Conservation (phyloP, 2,888 invertebrate genomes). For the Leptinotarsa tumamoca region DNA sequence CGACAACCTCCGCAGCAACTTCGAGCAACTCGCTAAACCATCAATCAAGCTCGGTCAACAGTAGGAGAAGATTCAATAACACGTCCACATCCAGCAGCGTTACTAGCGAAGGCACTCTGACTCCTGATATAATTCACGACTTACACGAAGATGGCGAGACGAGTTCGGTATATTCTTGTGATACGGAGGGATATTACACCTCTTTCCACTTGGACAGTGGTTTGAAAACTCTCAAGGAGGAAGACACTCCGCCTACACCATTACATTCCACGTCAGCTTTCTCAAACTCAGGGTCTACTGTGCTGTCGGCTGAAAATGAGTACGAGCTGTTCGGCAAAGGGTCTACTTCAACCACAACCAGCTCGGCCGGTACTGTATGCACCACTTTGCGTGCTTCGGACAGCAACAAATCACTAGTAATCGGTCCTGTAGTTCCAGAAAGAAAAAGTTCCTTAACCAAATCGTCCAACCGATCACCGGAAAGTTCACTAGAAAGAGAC, state of each 20-base stretch:
- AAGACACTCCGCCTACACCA: constrained; percentile 79
- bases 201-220: constrained; percentile 98
- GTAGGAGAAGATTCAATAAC: constrained; percentile 75
- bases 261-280: constrained; percentile 79
- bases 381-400: constrained; percentile 81
- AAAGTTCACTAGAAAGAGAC: constrained; percentile 66
- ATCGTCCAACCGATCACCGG: constrained; percentile 67
- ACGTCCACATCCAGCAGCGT: constrained; percentile 86
- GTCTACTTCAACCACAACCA: constrained; percentile 90
- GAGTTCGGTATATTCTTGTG: constrained; percentile 93
- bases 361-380: constrained; percentile 90
- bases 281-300: constrained; percentile 75
- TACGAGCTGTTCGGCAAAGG: constrained; percentile 93
- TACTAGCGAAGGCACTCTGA: constrained; percentile 86
- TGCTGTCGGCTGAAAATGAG: constrained; percentile 84
- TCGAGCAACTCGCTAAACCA: constrained; percentile 78
- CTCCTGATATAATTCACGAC: constrained; percentile 85
- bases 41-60: constrained; percentile 76
- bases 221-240: constrained; percentile 85
- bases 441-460: constrained; percentile 81
- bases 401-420: constrained; percentile 73
- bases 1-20: constrained; percentile 76
- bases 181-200: constrained; percentile 97
- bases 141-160: constrained; percentile 87
- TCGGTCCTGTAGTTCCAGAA: constrained; percentile 84